A percentile compares a stretch with the other conserved stretches of the same genome.
phyloP scores from a whole-genome alignment of 2,797 vertebrate species.

The Mionectes olivaceus region DNA sequence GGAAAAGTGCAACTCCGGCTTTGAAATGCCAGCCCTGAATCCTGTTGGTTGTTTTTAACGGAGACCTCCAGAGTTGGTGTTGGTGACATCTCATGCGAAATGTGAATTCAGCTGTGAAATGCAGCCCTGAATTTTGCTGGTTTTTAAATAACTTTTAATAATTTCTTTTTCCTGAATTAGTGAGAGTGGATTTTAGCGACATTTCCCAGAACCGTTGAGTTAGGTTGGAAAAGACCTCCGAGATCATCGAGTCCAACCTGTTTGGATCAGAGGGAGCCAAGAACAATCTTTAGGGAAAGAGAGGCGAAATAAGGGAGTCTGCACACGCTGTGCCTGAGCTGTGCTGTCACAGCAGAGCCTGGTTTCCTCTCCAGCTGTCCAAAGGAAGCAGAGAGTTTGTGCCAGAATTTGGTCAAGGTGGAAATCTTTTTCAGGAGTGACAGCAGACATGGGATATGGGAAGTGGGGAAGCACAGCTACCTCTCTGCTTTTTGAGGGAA shows the following conservation, averaged over 20 bases:
- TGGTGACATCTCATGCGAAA: neutral
- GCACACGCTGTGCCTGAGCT: neutral
- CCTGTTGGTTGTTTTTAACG: neutral
- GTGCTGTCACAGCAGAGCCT: neutral
- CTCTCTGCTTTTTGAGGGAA: neutral
- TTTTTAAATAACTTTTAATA: fast-evolving
- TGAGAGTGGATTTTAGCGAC: neutral
- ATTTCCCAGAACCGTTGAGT: neutral
- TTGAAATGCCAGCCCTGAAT: neutral
- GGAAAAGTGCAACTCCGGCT: neutral
- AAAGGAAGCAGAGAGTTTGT: neutral
- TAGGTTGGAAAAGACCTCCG: neutral
- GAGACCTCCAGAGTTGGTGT: neutral
- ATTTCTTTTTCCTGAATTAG: neutral
- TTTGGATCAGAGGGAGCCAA: neutral
- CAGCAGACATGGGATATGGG: neutral
- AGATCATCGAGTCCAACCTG: neutral
- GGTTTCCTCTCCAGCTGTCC: slow-evolving; percentile 15
- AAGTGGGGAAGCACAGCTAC: neutral
- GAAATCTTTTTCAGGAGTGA: neutral
- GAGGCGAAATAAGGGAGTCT: neutral
- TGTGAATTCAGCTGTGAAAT: neutral
- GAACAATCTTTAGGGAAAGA: neutral
- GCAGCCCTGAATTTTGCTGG: neutral
- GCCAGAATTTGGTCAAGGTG: neutral